Evolutionary conservation across 2,797 vertebrate genomes (phyloP).

Genomic region (Sebastes diploproa): DNA sequence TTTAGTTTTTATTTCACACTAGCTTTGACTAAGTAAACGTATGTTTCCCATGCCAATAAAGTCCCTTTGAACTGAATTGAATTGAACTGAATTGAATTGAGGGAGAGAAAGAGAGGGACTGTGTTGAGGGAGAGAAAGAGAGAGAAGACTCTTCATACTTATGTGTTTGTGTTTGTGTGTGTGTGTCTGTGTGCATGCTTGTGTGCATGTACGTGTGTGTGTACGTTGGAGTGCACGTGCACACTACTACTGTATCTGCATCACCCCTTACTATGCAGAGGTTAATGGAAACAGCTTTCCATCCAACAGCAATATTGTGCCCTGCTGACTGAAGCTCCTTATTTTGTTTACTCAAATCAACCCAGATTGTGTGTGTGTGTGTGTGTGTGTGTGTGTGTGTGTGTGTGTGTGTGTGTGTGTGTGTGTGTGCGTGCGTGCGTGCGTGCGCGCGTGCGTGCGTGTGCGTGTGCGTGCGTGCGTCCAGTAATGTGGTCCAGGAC

Average conservation of each 20-base stretch:
- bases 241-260: neutral
- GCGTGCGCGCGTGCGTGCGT: neutral
- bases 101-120: neutral
- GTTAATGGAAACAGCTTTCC: conserved; percentile 34
- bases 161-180: neutral
- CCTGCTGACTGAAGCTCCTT: neutral
- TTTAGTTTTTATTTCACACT: no score
- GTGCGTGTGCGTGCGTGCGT: neutral
- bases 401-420: fast-evolving
- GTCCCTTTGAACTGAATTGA: no score
- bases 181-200: neutral
- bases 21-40: no score
- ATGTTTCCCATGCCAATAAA: no score
- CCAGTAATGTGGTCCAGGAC: neutral
- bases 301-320: conserved; percentile 4
- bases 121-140: conserved; percentile 13
- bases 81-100: no score
- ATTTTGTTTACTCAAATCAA: conserved; percentile 14
- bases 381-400: fast-evolving
- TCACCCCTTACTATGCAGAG: conserved; percentile 9
- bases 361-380: neutral
- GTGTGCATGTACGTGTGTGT: neutral
- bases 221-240: neutral
- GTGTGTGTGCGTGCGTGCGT: neutral
- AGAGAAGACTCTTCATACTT: neutral